Evolutionary conservation across 2,797 vertebrate genomes (phyloP), one percentile per base, ranked within the genome.

Genomic region (Otolemur crassicaudatus): DNA sequence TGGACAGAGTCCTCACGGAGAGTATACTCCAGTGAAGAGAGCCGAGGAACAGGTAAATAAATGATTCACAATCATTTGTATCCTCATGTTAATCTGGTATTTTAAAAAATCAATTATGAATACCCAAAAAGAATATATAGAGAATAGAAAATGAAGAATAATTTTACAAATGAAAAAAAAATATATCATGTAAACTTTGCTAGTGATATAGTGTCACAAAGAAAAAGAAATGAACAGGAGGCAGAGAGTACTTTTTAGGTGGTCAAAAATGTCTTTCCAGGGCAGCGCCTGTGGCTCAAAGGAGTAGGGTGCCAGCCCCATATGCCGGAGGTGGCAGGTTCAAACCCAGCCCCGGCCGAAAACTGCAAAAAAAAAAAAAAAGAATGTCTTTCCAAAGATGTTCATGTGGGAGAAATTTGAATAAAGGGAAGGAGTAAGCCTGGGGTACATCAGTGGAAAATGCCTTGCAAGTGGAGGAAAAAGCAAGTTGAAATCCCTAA

Each of bases 401-500:
- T 49, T 79, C 10, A 9, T 27, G 34, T 43, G 40, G 20, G 29
- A 92, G 67, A 67, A 88, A 90, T 65, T 2, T 88, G 37, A 90
- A 53, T 72, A 46, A 81, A 69, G 46, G 31, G 23, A n/a, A 31
- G 6, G 34, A 86, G 84, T 20, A 4, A 80, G 60, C 46, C 7
- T 31, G 25, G 25, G 61, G 7, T 27, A 61, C 34, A 91, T 75
- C 27, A 85, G 61, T 61, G 67, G 29, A 14, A 83, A 67, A 87
- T 58, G 46, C 19, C 46, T 49, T 63, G 5, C 17, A 77, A 49
- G 49, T 25, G 53, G 67, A 86, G 4, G 27, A 25, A 60, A 94
- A 91, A 69, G 1, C 67, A 92, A 63, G 56, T 75, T 53, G 37
- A 95, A 80, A 84, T 91, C 46, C 67, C 69, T 91, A 37, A 83